These are phyloP conservation scores for Andrena dorsata DNA, from an alignment of 2,888 invertebrate species.

Conservation along the genomic window DNA sequence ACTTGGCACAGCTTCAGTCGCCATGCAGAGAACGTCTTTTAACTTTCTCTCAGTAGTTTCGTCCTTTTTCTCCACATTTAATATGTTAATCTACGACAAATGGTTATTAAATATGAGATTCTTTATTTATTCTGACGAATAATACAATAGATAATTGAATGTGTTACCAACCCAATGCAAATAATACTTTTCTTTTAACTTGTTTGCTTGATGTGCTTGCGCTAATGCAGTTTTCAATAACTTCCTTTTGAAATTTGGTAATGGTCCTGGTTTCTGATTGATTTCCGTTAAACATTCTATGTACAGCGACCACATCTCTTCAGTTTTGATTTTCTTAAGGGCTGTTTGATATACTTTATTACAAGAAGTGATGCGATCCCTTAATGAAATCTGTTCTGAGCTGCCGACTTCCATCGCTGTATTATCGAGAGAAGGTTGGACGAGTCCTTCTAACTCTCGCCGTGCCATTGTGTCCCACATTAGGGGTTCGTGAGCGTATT, in stretches of 20 bases:
- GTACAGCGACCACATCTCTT: conserved; percentile 87
- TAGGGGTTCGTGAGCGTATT: conserved; percentile 86
- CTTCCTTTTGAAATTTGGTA: conserved; percentile 86
- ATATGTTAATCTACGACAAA: conserved; percentile 77
- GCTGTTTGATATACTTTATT: conserved; percentile 86
- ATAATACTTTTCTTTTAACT: conserved; percentile 86
- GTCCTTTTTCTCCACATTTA: conserved; percentile 74
- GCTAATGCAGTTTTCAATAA: conserved; percentile 86
- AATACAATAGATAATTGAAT: conserved; percentile 8
- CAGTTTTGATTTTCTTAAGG: conserved; percentile 85
- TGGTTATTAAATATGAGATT: conserved; percentile 11
- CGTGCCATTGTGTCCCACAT: conserved; percentile 88
- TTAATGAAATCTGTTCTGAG: conserved; percentile 78
- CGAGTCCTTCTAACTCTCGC: conserved; percentile 86
- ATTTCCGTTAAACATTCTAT: conserved; percentile 87
- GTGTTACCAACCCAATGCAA: conserved; percentile 82
- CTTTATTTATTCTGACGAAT: not conserved
- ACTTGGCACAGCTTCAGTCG: conserved; percentile 84
- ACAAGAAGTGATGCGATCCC: conserved; percentile 85
- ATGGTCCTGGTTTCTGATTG: conserved; percentile 84
- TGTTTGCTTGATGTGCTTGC: conserved; percentile 85
- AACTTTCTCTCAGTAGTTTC: conserved; percentile 76
- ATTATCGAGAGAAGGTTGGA: conserved; percentile 73
- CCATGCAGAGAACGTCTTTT: conserved; percentile 82
- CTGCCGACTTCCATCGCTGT: conserved; percentile 72